Base-by-base conservation (phyloP, 2,888 invertebrate species). In the Dicyrtomina minuta region DNA sequence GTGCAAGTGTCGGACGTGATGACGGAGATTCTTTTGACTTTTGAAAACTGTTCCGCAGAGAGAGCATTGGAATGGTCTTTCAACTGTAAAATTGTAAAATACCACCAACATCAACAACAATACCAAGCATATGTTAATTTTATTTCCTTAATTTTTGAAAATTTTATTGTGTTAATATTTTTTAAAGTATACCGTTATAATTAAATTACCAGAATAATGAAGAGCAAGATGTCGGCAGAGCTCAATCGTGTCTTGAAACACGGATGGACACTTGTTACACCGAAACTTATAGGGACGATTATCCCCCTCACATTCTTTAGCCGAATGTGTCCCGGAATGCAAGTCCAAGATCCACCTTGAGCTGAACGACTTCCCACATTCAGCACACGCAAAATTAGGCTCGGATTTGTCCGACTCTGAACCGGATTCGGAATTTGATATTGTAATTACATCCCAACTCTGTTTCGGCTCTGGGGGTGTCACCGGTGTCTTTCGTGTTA, bases 1-100 rank as follows among this genome's bases (percentile, higher is more conserved):
- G 33, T 33, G 33, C 4, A 33, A 33, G 8, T 8, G 3, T 33
- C 8, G 33, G 33, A 33, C 8, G 33, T 33, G 33, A 33, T 8
- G 33, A 33, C 3, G 33, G 4, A 92, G 84, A 80, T 92, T 92
- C 80, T 92, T 92, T 80, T 89, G 90, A 70, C 92, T 84, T 55
- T 88, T 84, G 80, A 91, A 91, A 49, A 85, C 85, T 10, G 88
- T 87, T 44, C 85, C 85, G 81, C 92, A 92, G 27, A 88, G 84
- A 72, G 85, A 85, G 80, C 92, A 92, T 22, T 86, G 86, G 79
- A 87, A 92, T 3, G 88, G 88, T 78, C 89, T 88, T 4, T 84
- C 84, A 79, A 87, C 90, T 89, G 80, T 62, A n/a, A n/a, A n/a
- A n/a, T n/a, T n/a, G n/a, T n/a, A n/a, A n/a, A n/a, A n/a, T n/a